Evolutionary conservation across 1,140 invertebrate genomes (phyloP).

Genomic region (Cydia pomonella): DNA sequence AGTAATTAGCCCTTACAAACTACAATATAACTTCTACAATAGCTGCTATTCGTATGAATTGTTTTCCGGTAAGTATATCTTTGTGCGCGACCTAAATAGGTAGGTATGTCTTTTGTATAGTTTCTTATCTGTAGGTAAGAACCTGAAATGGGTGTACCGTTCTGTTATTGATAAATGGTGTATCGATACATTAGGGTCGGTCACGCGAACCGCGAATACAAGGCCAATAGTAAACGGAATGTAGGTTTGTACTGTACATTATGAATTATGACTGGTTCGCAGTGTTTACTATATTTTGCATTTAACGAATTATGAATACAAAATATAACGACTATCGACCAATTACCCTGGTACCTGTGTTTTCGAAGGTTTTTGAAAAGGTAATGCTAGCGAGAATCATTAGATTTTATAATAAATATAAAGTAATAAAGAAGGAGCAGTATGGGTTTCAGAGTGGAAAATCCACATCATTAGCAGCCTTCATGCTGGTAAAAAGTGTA

Average conservation of each 20-base stretch:
- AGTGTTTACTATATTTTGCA: background rate
- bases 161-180: slow-evolving; percentile 30
- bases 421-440: too few relatives aligned
- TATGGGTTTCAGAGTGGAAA: too few relatives aligned
- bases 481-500: too few relatives aligned
- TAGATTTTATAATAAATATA: too few relatives aligned
- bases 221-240: background rate
- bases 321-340: too few relatives aligned
- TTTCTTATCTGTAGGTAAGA: slow-evolving; percentile 23
- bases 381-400: too few relatives aligned
- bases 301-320: background rate
- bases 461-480: too few relatives aligned
- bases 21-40: too few relatives aligned
- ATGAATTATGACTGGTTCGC: background rate
- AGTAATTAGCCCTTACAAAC: too few relatives aligned
- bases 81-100: slow-evolving; percentile 3
- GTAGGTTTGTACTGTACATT: background rate
- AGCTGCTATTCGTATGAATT: background rate
- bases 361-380: too few relatives aligned
- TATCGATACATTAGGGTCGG: slow-evolving; percentile 22
- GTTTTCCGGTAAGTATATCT: background rate
- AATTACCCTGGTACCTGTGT: too few relatives aligned
- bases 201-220: slow-evolving; percentile 17
- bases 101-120: slow-evolving; percentile 15
- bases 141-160: slow-evolving; percentile 29